Percentiles rank a stretch among this genome's conserved stretches.
phyloP scores from a whole-genome alignment of 2,888 invertebrate genomes.

The Microctonus hyperodae region DNA sequence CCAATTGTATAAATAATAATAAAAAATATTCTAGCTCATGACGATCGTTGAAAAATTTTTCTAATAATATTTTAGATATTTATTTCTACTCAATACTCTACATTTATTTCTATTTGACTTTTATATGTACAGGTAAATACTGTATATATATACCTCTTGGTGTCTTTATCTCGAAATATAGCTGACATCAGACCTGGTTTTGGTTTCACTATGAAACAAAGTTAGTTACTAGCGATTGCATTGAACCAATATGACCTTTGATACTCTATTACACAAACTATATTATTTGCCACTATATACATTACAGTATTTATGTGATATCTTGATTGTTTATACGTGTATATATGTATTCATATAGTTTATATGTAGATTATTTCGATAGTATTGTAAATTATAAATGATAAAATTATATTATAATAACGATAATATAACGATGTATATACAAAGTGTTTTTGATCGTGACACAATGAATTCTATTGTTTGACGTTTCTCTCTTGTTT shows the following conservation, averaged over 20 bases:
- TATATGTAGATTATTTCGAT: neutral
- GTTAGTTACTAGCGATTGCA: conserved; percentile 17
- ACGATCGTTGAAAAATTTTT: too few relatives aligned
- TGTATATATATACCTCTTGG: too few relatives aligned
- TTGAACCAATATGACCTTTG: neutral
- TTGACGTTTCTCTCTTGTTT: neutral
- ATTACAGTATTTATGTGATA: too few relatives aligned
- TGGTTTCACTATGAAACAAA: conserved; percentile 19
- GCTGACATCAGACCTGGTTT: neutral
- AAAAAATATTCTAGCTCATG: too few relatives aligned
- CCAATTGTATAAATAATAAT: too few relatives aligned
- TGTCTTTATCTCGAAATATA: too few relatives aligned
- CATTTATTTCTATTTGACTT: neutral
- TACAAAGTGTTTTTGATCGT: conserved; percentile 1
- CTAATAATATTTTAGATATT: too few relatives aligned
- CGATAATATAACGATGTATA: neutral
- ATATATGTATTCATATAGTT: neutral
- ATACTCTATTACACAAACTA: neutral
- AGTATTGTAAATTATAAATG: neutral
- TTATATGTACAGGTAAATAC: neutral
- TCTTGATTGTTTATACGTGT: too few relatives aligned
- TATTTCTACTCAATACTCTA: neutral
- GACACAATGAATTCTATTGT: neutral
- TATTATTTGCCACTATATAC: neutral
- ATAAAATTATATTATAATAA: neutral